A percentile compares a stretch with the other conserved stretches of the same genome.
Evolutionary conservation across 2,888 invertebrate species (phyloP).

Genomic region (Apamea monoglypha): DNA sequence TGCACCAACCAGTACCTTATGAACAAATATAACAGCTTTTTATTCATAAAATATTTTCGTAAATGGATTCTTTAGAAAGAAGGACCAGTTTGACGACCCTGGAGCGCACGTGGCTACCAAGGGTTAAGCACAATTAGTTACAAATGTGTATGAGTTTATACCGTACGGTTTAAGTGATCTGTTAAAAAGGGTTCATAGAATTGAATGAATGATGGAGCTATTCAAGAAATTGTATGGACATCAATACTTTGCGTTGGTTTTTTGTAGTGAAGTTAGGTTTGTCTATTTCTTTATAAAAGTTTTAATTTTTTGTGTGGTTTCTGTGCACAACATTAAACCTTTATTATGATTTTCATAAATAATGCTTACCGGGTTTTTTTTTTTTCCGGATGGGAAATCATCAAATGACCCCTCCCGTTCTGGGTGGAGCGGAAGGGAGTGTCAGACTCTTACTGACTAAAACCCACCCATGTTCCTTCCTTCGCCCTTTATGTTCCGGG

Average conservation of each 20-base stretch:
- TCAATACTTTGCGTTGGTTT: constrained; percentile 20
- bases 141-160: constrained; percentile 39
- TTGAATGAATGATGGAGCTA: constrained; percentile 53
- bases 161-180: constrained; percentile 30
- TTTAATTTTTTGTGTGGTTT: too few relatives aligned
- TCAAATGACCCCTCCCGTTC: too few relatives aligned
- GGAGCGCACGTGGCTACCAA: constrained; percentile 59
- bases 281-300: not conserved
- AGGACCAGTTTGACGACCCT: constrained; percentile 63
- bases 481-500: too few relatives aligned
- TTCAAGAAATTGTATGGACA: constrained; percentile 34
- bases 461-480: too few relatives aligned
- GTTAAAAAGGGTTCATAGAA: constrained; percentile 26
- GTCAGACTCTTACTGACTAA: too few relatives aligned
- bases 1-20: constrained; percentile 74
- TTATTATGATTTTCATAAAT: not conserved
- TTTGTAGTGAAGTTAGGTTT: not conserved
- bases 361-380: not conserved
- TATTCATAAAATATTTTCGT: constrained; percentile 69
- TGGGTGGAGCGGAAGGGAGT: too few relatives aligned
- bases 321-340: not conserved
- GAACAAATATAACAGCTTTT: constrained; percentile 69
- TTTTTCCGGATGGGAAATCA: too few relatives aligned
- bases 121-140: constrained; percentile 56
- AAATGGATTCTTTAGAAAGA: constrained; percentile 65